A percentile compares a stretch with the other conserved stretches of the same genome.
Evolutionary conservation across 2,113 vertebrate genomes (phyloP).

Genomic region (Calidris pugnax): DNA sequence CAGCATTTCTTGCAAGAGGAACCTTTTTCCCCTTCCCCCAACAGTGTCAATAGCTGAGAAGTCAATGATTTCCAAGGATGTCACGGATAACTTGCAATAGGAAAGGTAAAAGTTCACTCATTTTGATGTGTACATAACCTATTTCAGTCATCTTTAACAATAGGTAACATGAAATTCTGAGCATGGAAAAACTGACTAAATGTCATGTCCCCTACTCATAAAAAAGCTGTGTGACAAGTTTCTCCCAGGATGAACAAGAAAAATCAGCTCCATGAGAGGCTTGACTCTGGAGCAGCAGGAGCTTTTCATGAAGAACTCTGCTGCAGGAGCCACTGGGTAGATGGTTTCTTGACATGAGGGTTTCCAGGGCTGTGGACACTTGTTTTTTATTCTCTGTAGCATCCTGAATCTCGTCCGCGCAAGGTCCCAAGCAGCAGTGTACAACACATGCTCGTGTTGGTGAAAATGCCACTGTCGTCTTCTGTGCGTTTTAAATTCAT

Average conservation of each 20-base stretch:
- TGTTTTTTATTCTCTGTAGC: background rate
- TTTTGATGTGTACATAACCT: constrained; percentile 66
- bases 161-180: constrained; percentile 66
- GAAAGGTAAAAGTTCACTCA: constrained; percentile 73
- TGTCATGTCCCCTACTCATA: background rate
- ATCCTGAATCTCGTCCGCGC: background rate
- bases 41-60: constrained; percentile 64
- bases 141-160: constrained; percentile 71
- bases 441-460: background rate
- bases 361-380: background rate
- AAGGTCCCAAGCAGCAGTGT: background rate
- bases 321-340: background rate
- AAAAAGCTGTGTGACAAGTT: constrained; percentile 9
- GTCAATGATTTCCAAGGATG: constrained; percentile 77
- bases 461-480: background rate
- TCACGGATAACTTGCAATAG: constrained; percentile 69
- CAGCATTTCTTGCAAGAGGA: constrained; percentile 62
- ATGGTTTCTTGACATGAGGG: background rate
- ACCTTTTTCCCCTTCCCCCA: constrained; percentile 43
- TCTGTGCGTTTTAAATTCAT: constrained; percentile 34
- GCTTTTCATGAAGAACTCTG: background rate
- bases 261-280: background rate
- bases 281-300: background rate
- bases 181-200: constrained; percentile 39
- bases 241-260: background rate